phyloP scores from a whole-genome alignment of 2,888 invertebrate species.

The Lymantria dispar region DNA sequence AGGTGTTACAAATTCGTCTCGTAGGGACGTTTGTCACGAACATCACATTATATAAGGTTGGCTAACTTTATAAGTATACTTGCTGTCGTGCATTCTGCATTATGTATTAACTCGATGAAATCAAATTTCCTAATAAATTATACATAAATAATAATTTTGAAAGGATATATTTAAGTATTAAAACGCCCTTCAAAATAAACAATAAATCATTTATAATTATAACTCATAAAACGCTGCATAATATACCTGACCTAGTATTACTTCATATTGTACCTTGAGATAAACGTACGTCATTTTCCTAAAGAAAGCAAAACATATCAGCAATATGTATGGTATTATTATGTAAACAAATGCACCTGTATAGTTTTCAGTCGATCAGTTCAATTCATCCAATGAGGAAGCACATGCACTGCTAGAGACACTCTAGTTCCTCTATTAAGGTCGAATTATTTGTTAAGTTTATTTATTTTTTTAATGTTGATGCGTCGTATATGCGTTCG shows the following conservation, averaged over 20 bases:
- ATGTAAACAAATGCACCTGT: conserved; percentile 75
- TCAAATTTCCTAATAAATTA: conserved; percentile 15
- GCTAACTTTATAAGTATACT: conserved; percentile 5
- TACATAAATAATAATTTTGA: background rate
- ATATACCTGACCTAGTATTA: conserved; percentile 22
- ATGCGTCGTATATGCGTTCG: conserved; percentile 65
- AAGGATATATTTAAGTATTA: conserved; percentile 1
- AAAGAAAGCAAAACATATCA: conserved; percentile 38
- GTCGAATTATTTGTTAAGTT: conserved; percentile 33
- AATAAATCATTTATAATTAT: conserved; percentile 1
- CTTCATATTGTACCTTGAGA: conserved; percentile 22
- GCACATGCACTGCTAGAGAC: conserved; percentile 60
- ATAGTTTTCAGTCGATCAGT: conserved; percentile 57
- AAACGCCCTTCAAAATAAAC: conserved; percentile 2
- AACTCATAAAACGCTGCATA: conserved; percentile 6
- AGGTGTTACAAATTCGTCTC: conserved; percentile 9
- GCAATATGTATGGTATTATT: conserved; percentile 33
- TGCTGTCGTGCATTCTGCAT: conserved; percentile 5
- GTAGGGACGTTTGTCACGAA: conserved; percentile 11
- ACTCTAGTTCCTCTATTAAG: conserved; percentile 48
- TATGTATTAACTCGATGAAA: conserved; percentile 2
- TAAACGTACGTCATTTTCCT: conserved; percentile 15
- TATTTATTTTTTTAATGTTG: conserved; percentile 24
- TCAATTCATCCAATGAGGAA: conserved; percentile 50
- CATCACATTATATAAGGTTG: conserved; percentile 5